Evolutionary conservation across 2,797 vertebrate genomes (phyloP), one percentile per base, ranked within the genome.

Genomic region (Rhinichthys osculus): DNA sequence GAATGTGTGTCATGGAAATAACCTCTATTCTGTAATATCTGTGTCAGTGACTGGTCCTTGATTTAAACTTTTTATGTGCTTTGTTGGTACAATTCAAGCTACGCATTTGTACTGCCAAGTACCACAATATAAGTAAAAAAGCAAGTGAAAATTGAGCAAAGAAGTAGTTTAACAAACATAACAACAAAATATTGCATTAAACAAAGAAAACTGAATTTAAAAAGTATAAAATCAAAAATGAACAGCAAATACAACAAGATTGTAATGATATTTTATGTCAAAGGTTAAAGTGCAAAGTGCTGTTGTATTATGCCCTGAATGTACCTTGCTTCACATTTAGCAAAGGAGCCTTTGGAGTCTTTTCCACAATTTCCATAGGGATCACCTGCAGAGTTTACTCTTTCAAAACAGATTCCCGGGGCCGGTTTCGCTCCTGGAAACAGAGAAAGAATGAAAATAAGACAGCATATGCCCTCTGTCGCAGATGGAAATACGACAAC

Each of bases 321-420:
- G 52, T 96, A 99, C 98, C 97, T 97, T 86, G 93, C 92, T 78
- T 97, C 96, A 72, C 98, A 99, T 88, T 97, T 99, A 91, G 96
- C 96, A 69, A 99, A 99, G 82, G 97, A 96, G 84, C 96, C 97
- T 92, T 96, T 97, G 89, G 97, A 96, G 91, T 98, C 96, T 85
- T 99, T 99, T 86, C 98, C 98, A 54, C 98, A 99, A 93, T 99
- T 99, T 90, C 98, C 98, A 1, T 99, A 99, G 50, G 98, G 98
- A 91, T 99, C 98, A 0, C 98, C 98, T 0, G 98, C 98, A 0
- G 98, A 98, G 92, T 99, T 99, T 89, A 99, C 98, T 91, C 95
- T 95, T 91, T 97, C 95, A 77, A 97, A 97, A 92, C 97, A 97
- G 93, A 93, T 91, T 70, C 89, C 95, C 0, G 97, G 97, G 78